Base-by-base conservation (phyloP, 2,797 vertebrate species). In the Pseudomugil gertrudae region DNA sequence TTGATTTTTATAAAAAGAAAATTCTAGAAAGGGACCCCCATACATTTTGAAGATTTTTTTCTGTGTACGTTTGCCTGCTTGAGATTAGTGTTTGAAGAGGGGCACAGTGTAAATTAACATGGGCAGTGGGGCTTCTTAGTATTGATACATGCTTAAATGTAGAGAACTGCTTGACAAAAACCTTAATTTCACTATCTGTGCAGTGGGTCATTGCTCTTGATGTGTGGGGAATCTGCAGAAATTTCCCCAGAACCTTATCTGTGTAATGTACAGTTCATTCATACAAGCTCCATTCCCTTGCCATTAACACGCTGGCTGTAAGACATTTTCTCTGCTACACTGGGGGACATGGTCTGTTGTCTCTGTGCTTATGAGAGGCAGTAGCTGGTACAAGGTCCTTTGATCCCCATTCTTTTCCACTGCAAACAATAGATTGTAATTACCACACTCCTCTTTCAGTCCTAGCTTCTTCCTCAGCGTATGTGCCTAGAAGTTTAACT, bases 341-440 rank as follows among this genome's bases (percentile, higher is more conserved):
- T 69, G 62, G 81, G 76, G 66, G 76, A 83, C 80, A 75, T 84
- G 86, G 80, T 77, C 78, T 72, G 84, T 83, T 87, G 88, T 87
- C 72, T 71, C 57, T 73, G 76, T 76, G 76, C 74, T 86, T 84
- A 74, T 73, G 56, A 69, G 74, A 87, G 78, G 68, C 79, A 80
- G 77, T 73, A 59, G 84, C 79, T 86, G 83, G 88, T 83, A 84
- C 76, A 84, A 84, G 78, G 76, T 74, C 84, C 83, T 87, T 84
- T 88, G 87, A 89, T 87, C 85, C 81, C 83, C 73, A 81, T 90
- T 91, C 83, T 88, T 88, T 85, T 76, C 72, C 58, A 66, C 64
- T 70, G 78, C 77, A 88, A 92, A 91, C 89, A 81, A 87, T 88
- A 80, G 78, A 89, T 90, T 87, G 88, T 87, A 90, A 89, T 90